Evolutionary conservation across 2,888 invertebrate species (phyloP).

Genomic region (Capitulum mitella): DNA sequence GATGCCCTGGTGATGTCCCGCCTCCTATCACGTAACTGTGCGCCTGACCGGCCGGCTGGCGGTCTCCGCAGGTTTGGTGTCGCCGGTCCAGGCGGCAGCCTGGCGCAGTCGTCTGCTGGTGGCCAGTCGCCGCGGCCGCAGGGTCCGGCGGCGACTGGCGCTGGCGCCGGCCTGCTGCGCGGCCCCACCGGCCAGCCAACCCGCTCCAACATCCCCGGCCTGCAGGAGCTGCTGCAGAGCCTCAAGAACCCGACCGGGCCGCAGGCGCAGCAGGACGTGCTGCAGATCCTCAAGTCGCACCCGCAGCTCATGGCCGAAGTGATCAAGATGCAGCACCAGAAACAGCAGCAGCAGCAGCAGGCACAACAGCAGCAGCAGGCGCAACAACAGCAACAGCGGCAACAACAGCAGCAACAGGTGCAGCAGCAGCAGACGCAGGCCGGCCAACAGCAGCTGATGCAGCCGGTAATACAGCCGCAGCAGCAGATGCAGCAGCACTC

Average conservation of each 20-base stretch:
- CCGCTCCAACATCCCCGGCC: conserved; percentile 35
- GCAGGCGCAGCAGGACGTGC: conserved; percentile 82
- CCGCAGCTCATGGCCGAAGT: conserved; percentile 78
- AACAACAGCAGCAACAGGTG: conserved; percentile 40
- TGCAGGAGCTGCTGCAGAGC: conserved; percentile 81
- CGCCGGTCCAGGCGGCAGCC: not conserved
- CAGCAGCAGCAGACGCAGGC: not conserved
- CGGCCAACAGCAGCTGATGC: not conserved
- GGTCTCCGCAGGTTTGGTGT: not conserved
- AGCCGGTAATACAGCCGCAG: not conserved
- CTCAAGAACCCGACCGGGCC: conserved; percentile 81
- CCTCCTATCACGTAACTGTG: too few species aligned
- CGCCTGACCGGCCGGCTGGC: not conserved
- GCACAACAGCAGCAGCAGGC: conserved; percentile 41
- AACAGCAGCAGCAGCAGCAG: conserved; percentile 40
- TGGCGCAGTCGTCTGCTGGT: not conserved
- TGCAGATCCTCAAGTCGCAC: conserved; percentile 84
- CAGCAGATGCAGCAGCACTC: not conserved
- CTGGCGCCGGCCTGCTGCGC: not conserved
- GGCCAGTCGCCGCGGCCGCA: not conserved
- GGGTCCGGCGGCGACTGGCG: not conserved
- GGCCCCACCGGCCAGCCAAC: not conserved
- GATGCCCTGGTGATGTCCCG: too few species aligned
- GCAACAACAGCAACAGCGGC: conserved; percentile 45
- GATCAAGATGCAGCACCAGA: conserved; percentile 36